Evolutionary conservation across 2,797 vertebrate species (phyloP), one percentile per base, ranked within the genome.

Genomic region (Alfaro cultratus): DNA sequence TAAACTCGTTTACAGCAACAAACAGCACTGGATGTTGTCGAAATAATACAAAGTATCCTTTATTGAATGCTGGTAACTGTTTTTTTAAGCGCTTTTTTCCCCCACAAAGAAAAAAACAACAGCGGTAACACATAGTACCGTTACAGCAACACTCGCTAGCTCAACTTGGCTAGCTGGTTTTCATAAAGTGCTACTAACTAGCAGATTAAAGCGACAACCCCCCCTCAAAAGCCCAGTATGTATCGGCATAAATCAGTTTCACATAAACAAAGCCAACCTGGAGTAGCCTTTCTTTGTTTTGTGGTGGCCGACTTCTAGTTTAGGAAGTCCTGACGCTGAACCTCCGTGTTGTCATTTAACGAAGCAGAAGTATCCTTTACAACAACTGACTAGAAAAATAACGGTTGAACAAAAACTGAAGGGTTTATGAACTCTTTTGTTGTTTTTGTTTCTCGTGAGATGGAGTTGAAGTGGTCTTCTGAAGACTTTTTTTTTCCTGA

Each of bases 71-170:
- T 31, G 57, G 2, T 31, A 60, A 60, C 29, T 15, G 57, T 6
- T 53, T 26, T 51, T 13, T 23, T 10, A 55, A 55, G 23, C 26
- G 53, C 26, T 55, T 26, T 62, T 8, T 8, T 6, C 1, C 26
- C 7, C 31, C 16, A 21, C 34, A 10, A 9, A 16, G 18, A 64
- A 36, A 31, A n/a, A n/a, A 26, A n/a, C 53, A 57, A 31, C 29
- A 31, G 12, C 29, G 13, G 5, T 31, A 60, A 15, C 11, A 29
- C n/a, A 15, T 1, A 57, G 11, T 13, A 5, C 1, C n/a, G n/a
- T 55, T 55, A 55, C 51, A 55, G 53, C 26, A 55, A 55, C 53
- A 55, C 21, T 34, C 29, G 51, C 76, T 87, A 83, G 85, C 83
- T 80, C 41, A 68, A 76, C 15, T 21, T 49, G 41, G 73, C 73